Conservation (phyloP, 2,888 invertebrate genomes). For the Eupithecia subfuscata region DNA sequence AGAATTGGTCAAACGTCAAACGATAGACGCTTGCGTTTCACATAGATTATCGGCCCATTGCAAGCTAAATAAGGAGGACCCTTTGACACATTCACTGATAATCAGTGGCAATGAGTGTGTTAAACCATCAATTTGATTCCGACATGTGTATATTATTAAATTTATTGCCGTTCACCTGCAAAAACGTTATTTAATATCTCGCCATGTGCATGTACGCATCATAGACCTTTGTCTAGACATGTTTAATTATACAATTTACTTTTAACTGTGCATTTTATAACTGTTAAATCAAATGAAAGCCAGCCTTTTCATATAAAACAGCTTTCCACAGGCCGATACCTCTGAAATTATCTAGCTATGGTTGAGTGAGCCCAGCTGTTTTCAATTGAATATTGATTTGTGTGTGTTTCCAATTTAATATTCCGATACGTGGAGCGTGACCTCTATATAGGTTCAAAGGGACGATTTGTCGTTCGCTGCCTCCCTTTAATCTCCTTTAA, state of each 20-base stretch:
- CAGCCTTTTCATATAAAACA: constrained; percentile 13
- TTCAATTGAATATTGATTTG: constrained; percentile 25
- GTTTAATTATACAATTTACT: constrained; percentile 1
- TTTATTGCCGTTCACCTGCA: neutral
- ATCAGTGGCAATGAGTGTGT: too few relatives aligned
- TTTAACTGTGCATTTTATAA: neutral
- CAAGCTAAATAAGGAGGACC: too few relatives aligned
- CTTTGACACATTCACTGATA: too few relatives aligned
- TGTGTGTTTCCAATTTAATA: constrained; percentile 19
- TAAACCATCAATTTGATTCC: too few relatives aligned
- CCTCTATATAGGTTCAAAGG: constrained; percentile 19
- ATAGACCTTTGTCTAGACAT: constrained; percentile 4
- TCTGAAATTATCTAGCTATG: constrained; percentile 29
- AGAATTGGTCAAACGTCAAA: too few relatives aligned
- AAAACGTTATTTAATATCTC: neutral
- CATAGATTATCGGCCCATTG: too few relatives aligned
- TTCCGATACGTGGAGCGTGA: constrained; percentile 12
- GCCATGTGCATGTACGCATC: neutral
- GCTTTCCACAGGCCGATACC: constrained; percentile 18
- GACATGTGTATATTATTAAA: neutral
- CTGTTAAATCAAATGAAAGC: constrained; percentile 6
- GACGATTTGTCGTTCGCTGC: constrained; percentile 14
- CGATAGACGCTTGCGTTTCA: too few relatives aligned
- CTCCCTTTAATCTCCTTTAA: constrained; percentile 18
- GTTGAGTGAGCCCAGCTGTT: constrained; percentile 21